These are phyloP conservation scores for Halictus quadricinctus DNA, from an alignment of 2,888 invertebrate species.

Conservation along the genomic window DNA sequence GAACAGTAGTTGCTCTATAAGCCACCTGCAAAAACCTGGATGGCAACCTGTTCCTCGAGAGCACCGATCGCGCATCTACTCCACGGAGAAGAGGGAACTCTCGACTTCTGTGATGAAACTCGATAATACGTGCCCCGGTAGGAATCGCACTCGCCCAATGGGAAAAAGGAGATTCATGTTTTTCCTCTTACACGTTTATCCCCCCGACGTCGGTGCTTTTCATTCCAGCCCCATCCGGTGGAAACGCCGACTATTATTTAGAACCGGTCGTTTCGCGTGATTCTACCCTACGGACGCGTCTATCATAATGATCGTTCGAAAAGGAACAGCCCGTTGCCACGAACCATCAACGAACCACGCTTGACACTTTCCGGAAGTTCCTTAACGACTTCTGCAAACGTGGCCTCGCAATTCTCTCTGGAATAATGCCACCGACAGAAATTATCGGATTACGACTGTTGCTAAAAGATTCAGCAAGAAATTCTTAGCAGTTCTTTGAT, in stretches of 20 bases:
- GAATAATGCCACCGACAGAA: neutral
- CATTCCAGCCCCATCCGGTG: slow-evolving; percentile 3
- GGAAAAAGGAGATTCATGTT: slow-evolving; percentile 47
- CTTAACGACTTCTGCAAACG: slow-evolving; percentile 1
- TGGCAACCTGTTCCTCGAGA: slow-evolving; percentile 70
- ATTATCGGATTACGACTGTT: neutral
- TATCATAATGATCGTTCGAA: neutral
- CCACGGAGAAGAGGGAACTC: slow-evolving; percentile 36
- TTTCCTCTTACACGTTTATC: slow-evolving; percentile 35
- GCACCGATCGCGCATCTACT: slow-evolving; percentile 61
- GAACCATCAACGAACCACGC: neutral
- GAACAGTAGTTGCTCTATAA: slow-evolving; percentile 69
- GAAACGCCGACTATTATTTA: slow-evolving; percentile 20
- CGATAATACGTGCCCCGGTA: slow-evolving; percentile 61
- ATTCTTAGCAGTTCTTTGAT: neutral
- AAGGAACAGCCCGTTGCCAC: neutral
- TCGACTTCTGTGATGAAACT: slow-evolving; percentile 65
- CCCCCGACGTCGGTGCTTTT: slow-evolving; percentile 18
- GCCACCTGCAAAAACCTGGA: slow-evolving; percentile 73
- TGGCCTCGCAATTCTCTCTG: neutral
- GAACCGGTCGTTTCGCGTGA: neutral
- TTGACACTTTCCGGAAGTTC: neutral
- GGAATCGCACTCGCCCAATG: slow-evolving; percentile 46
- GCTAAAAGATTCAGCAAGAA: neutral
- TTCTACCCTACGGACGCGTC: neutral